phyloP scores from a whole-genome alignment of 2,113 vertebrate species.

The Emydocephalus ijimae region DNA sequence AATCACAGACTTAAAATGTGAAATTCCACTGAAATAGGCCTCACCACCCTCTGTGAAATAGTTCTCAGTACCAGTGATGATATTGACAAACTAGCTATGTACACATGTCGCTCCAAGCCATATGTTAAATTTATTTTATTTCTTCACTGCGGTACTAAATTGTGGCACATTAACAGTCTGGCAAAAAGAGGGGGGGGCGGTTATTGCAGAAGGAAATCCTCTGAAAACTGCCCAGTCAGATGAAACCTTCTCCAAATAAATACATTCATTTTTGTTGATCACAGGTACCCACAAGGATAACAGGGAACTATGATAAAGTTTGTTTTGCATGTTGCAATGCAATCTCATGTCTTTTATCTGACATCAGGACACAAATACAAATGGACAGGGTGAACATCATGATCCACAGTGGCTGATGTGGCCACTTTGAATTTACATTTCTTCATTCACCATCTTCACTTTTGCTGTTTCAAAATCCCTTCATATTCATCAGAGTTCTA shows the following conservation, averaged over 20 bases:
- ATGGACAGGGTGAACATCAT: not conserved
- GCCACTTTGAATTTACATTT: not conserved
- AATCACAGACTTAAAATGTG: conserved; percentile 3
- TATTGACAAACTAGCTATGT: not conserved
- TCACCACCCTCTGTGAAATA: not conserved
- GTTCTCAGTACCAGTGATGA: not conserved
- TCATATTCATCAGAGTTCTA: conserved; percentile 5
- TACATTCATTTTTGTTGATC: not conserved
- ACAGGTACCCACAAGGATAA: not conserved
- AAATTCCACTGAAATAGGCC: not conserved
- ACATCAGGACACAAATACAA: not conserved
- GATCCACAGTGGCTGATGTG: not conserved
- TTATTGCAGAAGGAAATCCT: not conserved
- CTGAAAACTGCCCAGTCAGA: conserved; percentile 46
- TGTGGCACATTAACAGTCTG: not conserved
- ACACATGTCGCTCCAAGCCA: not conserved
- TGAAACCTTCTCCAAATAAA: conserved; percentile 10
- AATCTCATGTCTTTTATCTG: not conserved
- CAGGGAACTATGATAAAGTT: not conserved
- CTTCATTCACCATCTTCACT: not conserved
- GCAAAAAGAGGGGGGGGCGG: not conserved
- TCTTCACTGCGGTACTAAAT: not conserved
- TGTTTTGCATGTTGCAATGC: not conserved
- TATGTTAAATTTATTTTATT: not conserved
- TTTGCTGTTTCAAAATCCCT: conserved; percentile 33